Evolutionary conservation across 2,113 vertebrate genomes (phyloP).

Genomic region (Sylvicapra grimmia): DNA sequence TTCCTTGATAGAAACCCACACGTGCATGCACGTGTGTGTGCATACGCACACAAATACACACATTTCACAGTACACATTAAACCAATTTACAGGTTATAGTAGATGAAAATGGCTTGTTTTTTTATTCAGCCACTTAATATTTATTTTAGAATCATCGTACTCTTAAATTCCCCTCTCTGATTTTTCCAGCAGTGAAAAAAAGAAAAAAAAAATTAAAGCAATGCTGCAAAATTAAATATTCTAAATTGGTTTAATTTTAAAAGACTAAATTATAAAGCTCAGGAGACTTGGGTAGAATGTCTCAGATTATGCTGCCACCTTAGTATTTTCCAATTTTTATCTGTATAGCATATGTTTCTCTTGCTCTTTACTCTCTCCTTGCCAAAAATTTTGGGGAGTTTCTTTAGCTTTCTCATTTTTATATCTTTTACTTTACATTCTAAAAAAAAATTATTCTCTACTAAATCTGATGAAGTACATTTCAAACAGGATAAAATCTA

Average conservation of each 20-base stretch:
- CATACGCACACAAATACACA: background rate
- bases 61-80: constrained; percentile 30
- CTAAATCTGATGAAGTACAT: background rate
- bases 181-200: constrained; percentile 22
- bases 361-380: background rate
- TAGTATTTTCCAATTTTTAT: constrained; percentile 4
- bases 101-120: constrained; percentile 1
- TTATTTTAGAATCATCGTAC: constrained; percentile 34
- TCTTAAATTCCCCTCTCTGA: constrained; percentile 18
- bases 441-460: constrained; percentile 19
- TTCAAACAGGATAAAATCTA: background rate
- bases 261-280: constrained; percentile 48
- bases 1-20: background rate
- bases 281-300: constrained; percentile 41
- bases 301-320: constrained; percentile 9
- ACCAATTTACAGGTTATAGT: background rate
- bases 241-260: constrained; percentile 58
- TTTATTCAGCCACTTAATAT: constrained; percentile 10
- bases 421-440: constrained; percentile 2
- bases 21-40: background rate
- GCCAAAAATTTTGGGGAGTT: constrained; percentile 31
- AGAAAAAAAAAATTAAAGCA: constrained; percentile 16
- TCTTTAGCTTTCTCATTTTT: constrained; percentile 36
- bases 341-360: background rate
- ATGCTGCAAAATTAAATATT: constrained; percentile 8